Evolutionary conservation across 2,888 invertebrate genomes (phyloP), one percentile per base, ranked within the genome.

Genomic region (Hemistola chrysoprasaria): DNA sequence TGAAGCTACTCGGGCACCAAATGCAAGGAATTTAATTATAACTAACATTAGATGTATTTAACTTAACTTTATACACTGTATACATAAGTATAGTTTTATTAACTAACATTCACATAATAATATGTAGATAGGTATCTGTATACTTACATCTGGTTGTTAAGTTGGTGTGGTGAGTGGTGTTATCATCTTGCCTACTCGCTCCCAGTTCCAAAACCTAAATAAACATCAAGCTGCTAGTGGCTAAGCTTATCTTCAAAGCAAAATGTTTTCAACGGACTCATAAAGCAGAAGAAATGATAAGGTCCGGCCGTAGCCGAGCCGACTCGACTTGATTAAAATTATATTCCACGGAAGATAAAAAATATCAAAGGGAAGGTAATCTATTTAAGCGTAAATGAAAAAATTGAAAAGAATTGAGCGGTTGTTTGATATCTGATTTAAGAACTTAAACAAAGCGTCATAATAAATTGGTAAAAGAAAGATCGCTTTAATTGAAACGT

Each of bases 281-380:
- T 34, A 26, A 30, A 47, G 48, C 50, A 48, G 46, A 55, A 55
- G 48, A 52, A 52, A 42, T 50, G 51, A 55, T 52, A 52, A 50
- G 47, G 44, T 45, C 45, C 48, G 37, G 39, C 41, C 36, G 33
- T 34, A 37, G 25, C 41, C 35, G n/a, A 27, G 25, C 32, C n/a
- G 28, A 23, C 32, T 24, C 21, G 16, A 29, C 29, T 47, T 51
- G 47, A 49, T 50, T 34, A 47, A 42, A 40, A 47, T 26, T 39
- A 50, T 37, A 39, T 42, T 48, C 41, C 8, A 40, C 35, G 40
- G 27, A 34, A 49, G 40, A 48, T 49, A 44, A 47, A 40, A 47
- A 40, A 47, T 38, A 37, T 37, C 34, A 47, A 39, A 47, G 38
- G 50, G 37, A 41, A 38, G 8, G 37, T 29, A 21, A 11, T 8